These are phyloP conservation scores for Micropoecilia bifurca DNA, from an alignment of 2,797 vertebrate species.

Conservation along the genomic window DNA sequence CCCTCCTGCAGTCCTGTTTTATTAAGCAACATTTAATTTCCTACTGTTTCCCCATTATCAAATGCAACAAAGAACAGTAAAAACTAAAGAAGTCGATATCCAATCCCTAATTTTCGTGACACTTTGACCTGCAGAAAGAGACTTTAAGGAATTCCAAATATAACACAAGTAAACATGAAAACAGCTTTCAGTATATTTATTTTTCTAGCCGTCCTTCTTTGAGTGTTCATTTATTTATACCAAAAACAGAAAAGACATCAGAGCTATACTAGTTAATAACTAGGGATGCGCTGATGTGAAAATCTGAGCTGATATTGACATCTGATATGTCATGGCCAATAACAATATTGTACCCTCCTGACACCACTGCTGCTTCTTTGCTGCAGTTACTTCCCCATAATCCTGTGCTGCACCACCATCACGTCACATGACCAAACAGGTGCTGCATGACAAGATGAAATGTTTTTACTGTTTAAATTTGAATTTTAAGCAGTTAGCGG, in stretches of 20 bases:
- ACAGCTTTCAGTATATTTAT: background rate
- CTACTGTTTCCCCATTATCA: constrained; percentile 12
- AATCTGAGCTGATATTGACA: too few species aligned
- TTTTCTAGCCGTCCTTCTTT: background rate
- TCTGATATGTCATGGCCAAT: too few species aligned
- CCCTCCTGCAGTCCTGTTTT: constrained; percentile 41
- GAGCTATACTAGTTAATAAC: background rate
- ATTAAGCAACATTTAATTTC: constrained; percentile 38
- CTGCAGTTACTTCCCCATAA: too few species aligned
- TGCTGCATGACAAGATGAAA: background rate
- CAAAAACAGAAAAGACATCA: background rate
- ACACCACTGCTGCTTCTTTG: too few species aligned
- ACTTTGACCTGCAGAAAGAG: background rate
- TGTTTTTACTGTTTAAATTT: background rate
- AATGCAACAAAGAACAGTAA: constrained; percentile 9
- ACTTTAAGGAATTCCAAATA: background rate
- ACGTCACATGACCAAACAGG: too few species aligned
- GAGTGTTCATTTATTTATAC: background rate
- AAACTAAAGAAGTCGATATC: background rate
- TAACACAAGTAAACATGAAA: background rate
- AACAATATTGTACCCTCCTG: too few species aligned
- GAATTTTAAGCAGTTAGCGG: background rate
- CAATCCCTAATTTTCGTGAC: background rate
- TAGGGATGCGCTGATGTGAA: too few species aligned
- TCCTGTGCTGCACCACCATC: too few species aligned